Evolutionary conservation across 2,113 vertebrate genomes (phyloP), one percentile per base, ranked within the genome.

Genomic region (Solenodon paradoxus): DNA sequence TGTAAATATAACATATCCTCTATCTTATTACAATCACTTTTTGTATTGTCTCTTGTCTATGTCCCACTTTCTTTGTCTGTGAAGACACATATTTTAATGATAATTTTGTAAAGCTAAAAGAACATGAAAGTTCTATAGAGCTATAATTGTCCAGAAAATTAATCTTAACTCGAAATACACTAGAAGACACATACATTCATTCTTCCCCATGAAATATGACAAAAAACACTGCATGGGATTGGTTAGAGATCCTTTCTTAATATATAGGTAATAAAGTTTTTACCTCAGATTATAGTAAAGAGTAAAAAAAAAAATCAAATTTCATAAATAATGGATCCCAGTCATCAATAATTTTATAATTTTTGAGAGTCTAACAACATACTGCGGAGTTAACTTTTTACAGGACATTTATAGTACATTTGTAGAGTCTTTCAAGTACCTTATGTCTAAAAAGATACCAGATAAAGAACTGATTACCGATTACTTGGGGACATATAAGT

Each of bases 351-450:
- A 42, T 9, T 42, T 47, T 42, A n/a, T 17, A 32, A 28, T 38
- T 1, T 38, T 32, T 59, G 22, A 4, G 9, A 19, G 51, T 82
- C 35, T 26, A 17, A 10, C n/a, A 9, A 28, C 7, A 74, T n/a
- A 40, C 7, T 35, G 1, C 7, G 7, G 13, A 3, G n/a, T 12
- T 69, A 12, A 1, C 1, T 40, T 12, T 57, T 61, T 35, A 3
- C 0, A 17, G 4, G 13, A 11, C 12, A 24, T 30, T 77, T 40
- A 51, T 20, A 35, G 26, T 9, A 3, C 8, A 11, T 2, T 7
- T 69, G 10, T 20, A 32, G 13, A 66, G 15, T 13, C 32, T 0
- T 13, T 47, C 9, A 42, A 8, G 28, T 40, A 55, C 45, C 15
- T 30, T 32, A 17, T 1, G 38, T 72, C 11, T 47, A 59, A 83